A percentile compares a stretch with the other conserved stretches of the same genome.
phyloP scores from a whole-genome alignment of 2,888 invertebrate species.

The Caenorhabditis sulstoni region DNA sequence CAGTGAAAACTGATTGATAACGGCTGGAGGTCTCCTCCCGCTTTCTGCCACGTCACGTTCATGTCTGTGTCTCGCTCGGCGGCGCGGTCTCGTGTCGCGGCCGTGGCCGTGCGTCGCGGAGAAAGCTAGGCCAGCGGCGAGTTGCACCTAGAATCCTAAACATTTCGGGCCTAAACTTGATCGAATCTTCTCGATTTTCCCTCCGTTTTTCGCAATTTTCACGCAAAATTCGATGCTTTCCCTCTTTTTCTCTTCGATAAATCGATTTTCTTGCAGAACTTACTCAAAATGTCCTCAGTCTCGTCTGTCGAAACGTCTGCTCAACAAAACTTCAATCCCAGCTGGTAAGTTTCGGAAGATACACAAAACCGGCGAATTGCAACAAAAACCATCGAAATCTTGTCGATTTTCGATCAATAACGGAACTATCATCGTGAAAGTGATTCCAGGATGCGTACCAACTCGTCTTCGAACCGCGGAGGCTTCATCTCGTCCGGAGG shows the following conservation, averaged over 20 bases:
- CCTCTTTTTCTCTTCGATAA: neutral
- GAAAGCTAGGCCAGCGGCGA: slow-evolving; percentile 18
- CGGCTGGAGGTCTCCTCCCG: neutral
- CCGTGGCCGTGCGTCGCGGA: neutral
- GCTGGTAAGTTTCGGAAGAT: slow-evolving; percentile 58
- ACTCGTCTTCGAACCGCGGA: slow-evolving; percentile 23
- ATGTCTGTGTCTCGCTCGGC: slow-evolving; percentile 12
- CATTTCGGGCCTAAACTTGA: slow-evolving; percentile 28
- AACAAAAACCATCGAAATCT: neutral
- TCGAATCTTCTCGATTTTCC: slow-evolving; percentile 24
- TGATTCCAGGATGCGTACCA: slow-evolving; percentile 30
- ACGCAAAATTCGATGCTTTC: neutral
- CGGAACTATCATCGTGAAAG: neutral
- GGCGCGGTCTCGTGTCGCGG: neutral
- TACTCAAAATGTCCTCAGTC: slow-evolving; percentile 60
- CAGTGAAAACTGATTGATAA: slow-evolving; percentile 13
- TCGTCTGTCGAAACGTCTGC: slow-evolving; percentile 57
- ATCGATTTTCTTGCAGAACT: slow-evolving; percentile 27
- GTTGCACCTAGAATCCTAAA: slow-evolving; percentile 25
- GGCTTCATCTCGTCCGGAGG: slow-evolving; percentile 27
- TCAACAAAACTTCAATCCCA: slow-evolving; percentile 67
- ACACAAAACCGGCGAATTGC: neutral
- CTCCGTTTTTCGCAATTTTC: neutral
- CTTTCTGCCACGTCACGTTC: slow-evolving; percentile 35
- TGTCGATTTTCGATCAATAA: neutral